Evolutionary conservation across 30 jellyfish, hydroid and myxozoan genomes (phyloP), one percentile per base, ranked within the genome.

Genomic region (Catostylus mosaicus): DNA sequence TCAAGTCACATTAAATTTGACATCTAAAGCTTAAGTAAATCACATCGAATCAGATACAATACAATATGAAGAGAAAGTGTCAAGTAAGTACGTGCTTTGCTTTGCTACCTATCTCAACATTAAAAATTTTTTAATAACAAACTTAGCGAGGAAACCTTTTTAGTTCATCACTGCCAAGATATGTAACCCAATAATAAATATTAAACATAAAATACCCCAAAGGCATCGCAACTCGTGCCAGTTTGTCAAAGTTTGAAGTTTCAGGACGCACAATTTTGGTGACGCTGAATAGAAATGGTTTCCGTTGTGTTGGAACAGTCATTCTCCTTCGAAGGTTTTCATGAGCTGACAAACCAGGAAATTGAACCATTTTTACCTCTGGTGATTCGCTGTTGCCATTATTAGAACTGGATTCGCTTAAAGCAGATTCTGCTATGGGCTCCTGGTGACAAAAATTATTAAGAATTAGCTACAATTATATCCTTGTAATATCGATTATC

Each of bases 201-300:
- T 93, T 93, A 73, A 93, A 93, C 77, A 88, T 50, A n/a, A 80
- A 20, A 65, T 79, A 93, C 0, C 86, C 88, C 5, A 83, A 36
- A 9, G 99, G 99, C 50, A 93, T 72, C 24, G 79, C 86, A 2
- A 88, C 96, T 46, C 99, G 75, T 2, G 90, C 96, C 12, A 83
- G 45, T 60, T 63, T 30, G 65, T 93, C 99, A 30, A 93, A 75
- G 14, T 40, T 60, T 23, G 91, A 86, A 2, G 96, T 67, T 59
- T 66, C 57, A 9, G 59, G 63, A 32, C 30, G 70, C 20, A 1
- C 23, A 10, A 24, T 81, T 54, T 31, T 81, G 29, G 24, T 67
- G 12, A 67, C 8, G 14, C 3, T 18, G 52, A 67, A 18, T 16
- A 26, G 1, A 19, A 19, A 40, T 26, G 32, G 29, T 24, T 45